Evolutionary conservation across 1,140 invertebrate species (phyloP).

Genomic region (Drosophila mojavensis): DNA sequence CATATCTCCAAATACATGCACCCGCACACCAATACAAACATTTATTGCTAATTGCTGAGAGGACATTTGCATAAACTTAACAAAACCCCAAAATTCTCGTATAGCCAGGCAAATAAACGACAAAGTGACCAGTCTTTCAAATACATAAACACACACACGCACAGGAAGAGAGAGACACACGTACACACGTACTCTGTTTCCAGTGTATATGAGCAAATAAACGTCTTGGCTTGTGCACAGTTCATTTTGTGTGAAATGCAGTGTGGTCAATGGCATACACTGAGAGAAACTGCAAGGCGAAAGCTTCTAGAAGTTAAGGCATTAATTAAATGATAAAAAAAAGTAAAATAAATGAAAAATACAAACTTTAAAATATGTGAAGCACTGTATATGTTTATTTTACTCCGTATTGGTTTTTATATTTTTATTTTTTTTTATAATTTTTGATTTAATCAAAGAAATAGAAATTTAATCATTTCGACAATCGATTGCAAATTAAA

Average conservation of each 20-base stretch:
- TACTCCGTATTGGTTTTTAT: no score
- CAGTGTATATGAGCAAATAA: conserved; percentile 22
- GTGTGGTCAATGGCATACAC: conserved; percentile 17
- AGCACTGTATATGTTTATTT: no score
- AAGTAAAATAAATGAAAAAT: not conserved
- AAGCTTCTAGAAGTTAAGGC: no score
- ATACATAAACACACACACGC: conserved; percentile 26
- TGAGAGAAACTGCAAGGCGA: not conserved
- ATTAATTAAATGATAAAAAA: no score
- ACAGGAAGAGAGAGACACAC: not conserved
- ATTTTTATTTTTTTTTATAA: no score
- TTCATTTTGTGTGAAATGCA: conserved; percentile 17
- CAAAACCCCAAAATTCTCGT: conserved; percentile 76
- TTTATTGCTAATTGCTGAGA: conserved; percentile 81
- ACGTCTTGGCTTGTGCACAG: conserved; percentile 37
- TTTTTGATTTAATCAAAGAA: no score
- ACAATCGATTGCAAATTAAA: no score
- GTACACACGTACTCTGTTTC: not conserved
- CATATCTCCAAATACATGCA: conserved; percentile 10
- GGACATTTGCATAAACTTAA: conserved; percentile 82
- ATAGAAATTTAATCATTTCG: no score
- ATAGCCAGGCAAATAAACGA: conserved; percentile 64
- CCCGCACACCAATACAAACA: conserved; percentile 64
- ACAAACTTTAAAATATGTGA: not conserved
- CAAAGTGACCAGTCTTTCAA: conserved; percentile 55